Evolutionary conservation across 2,888 invertebrate species (phyloP).

Genomic region (Mantis religiosa): DNA sequence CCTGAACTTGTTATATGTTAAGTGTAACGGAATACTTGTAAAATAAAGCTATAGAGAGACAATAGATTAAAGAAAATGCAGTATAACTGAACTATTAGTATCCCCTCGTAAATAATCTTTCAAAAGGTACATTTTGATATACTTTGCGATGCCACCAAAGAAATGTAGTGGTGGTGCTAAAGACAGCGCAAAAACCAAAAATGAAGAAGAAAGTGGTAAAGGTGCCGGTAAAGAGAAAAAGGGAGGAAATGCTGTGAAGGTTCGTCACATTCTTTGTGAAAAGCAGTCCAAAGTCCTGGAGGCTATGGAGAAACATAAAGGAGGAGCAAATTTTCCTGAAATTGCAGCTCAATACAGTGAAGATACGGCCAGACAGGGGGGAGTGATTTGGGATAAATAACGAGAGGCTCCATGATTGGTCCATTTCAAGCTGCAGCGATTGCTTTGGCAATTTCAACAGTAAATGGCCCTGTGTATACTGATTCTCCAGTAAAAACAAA

Average conservation of each 20-base stretch:
- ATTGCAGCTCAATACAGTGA: slow-evolving; percentile 93
- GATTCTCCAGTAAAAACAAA: slow-evolving; percentile 98
- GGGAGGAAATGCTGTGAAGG: slow-evolving; percentile 76
- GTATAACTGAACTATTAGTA: no score
- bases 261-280: slow-evolving; percentile 97
- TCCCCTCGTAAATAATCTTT: no score
- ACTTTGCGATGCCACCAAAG: slow-evolving; percentile 65
- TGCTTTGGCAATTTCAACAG: slow-evolving; percentile 80
- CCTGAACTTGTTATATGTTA: no score
- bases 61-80: no score
- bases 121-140: no score
- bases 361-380: slow-evolving; percentile 93
- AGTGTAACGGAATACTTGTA: no score
- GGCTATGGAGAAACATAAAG: slow-evolving; percentile 93
- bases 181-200: slow-evolving; percentile 45
- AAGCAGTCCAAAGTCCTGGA: slow-evolving; percentile 96
- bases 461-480: slow-evolving; percentile 87
- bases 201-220: slow-evolving; percentile 44
- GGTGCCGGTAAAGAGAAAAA: slow-evolving; percentile 68
- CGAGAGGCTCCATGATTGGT: slow-evolving; percentile 95
- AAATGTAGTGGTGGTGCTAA: slow-evolving; percentile 56
- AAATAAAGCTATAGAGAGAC: no score
- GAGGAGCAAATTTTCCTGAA: slow-evolving; percentile 94
- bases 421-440: slow-evolving; percentile 98
- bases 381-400: slow-evolving; percentile 99